A percentile compares a stretch with the other conserved stretches of the same genome.
Conservation (phyloP, 1,140 invertebrate species). For the Stegodyphus dumicola region DNA sequence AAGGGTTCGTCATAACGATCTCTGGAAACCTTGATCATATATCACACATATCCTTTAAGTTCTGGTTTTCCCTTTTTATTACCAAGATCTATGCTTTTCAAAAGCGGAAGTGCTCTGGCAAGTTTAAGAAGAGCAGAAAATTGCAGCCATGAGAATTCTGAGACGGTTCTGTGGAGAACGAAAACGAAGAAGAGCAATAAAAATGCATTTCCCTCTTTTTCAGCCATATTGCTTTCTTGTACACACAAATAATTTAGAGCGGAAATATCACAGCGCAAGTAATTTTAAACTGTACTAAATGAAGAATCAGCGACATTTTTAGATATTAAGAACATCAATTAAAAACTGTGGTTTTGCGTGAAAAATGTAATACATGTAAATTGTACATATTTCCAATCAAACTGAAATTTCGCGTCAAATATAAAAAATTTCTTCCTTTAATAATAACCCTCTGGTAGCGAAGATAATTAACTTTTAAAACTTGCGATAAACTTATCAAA, state of each 20-base stretch:
- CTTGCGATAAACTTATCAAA: too few species aligned
- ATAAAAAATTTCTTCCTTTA: too few species aligned
- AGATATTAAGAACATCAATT: background rate
- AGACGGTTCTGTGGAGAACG: background rate
- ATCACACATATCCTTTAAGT: slow-evolving; percentile 7
- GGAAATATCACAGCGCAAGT: background rate
- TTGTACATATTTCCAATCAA: too few species aligned
- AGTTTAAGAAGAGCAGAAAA: slow-evolving; percentile 6
- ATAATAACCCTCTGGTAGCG: too few species aligned
- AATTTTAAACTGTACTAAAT: background rate
- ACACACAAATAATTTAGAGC: background rate
- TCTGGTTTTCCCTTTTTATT: slow-evolving; percentile 21
- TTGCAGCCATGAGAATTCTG: background rate
- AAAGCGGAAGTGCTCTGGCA: slow-evolving; percentile 1
- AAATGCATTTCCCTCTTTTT: background rate
- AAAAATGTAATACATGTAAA: too few species aligned
- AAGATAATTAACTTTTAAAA: too few species aligned
- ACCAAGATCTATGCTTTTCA: slow-evolving; percentile 18
- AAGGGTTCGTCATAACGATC: slow-evolving; percentile 3
- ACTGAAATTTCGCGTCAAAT: too few species aligned
- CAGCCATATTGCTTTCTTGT: background rate
- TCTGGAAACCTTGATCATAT: slow-evolving; percentile 7
- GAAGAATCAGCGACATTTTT: background rate
- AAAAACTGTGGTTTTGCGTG: too few species aligned
- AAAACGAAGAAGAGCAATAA: background rate